These are phyloP conservation scores for Buathra laborator DNA, from an alignment of 2,888 invertebrate genomes.

Conservation along the genomic window DNA sequence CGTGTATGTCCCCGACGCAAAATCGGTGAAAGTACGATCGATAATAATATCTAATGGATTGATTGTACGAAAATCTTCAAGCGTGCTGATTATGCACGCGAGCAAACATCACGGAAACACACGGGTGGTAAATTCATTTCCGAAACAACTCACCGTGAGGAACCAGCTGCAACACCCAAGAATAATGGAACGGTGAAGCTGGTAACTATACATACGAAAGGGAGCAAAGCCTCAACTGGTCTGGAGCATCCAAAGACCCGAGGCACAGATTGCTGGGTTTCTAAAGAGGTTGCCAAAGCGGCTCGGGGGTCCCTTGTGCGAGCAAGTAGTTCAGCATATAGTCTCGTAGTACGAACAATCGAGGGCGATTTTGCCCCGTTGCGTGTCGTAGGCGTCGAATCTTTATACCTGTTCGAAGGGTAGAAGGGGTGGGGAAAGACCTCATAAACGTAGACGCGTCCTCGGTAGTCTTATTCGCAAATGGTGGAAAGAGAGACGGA, in stretches of 20 bases:
- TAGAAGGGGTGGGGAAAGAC: not conserved
- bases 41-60: no score
- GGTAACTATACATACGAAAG: not conserved
- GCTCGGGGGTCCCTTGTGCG: constrained; percentile 26
- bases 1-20: constrained; percentile 10
- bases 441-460: constrained; percentile 17
- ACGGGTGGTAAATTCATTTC: constrained; percentile 50
- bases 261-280: constrained; percentile 53
- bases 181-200: constrained; percentile 75
- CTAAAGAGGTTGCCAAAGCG: constrained; percentile 58
- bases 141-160: constrained; percentile 52
- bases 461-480: constrained; percentile 38
- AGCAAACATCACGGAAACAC: constrained; percentile 29
- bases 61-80: constrained; percentile 54
- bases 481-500: constrained; percentile 7
- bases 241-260: constrained; percentile 33
- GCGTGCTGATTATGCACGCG: constrained; percentile 46
- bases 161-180: constrained; percentile 75
- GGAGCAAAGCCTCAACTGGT: constrained; percentile 26
- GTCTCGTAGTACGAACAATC: constrained; percentile 28
- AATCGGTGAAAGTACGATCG: no score
- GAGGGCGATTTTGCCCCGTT: constrained; percentile 16
- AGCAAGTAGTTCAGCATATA: constrained; percentile 12
- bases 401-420: constrained; percentile 44
- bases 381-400: constrained; percentile 46